Base-by-base conservation (phyloP, 2,888 invertebrate species). In the Torymus tubicola region DNA sequence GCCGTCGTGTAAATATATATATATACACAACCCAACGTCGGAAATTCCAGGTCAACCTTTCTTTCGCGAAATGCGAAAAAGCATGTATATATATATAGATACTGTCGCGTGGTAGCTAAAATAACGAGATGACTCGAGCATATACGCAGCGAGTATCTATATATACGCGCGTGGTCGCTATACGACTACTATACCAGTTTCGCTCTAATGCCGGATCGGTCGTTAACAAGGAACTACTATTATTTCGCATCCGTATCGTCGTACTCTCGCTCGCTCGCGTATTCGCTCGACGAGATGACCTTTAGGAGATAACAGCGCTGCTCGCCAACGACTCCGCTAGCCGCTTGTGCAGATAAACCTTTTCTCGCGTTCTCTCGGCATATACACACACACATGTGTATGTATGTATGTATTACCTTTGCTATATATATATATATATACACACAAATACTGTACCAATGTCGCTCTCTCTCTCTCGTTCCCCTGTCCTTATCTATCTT, bases 151-250 rank as follows among this genome's bases (percentile, higher is more conserved):
- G 5, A 21, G n/a, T 11, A 11, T 18, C n/a, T n/a, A n/a, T n/a
- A n/a, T n/a, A n/a, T n/a, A 50, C 11, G 12, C 13, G 13, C 31
- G 70, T 13, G 24, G 24, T 18, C 18, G 18, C 42, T 42, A 31
- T 4, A 31, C 42, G 5, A 42, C 42, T 21, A 24, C 55, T 16
- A 24, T 71, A 58, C 55, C 57, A 74, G 63, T 65, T 60, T 57
- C 74, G 65, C 75, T 80, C 78, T 81, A 83, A 83, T 81, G 78
- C 73, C 75, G 72, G 75, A 83, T 81, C 76, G 81, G 80, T 75
- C 81, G 81, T 82, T 82, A 84, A 83, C 83, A 82, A 80, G 73
- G 81, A 80, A 74, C 80, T 73, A 50, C 78, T 81, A 82, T 82
- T 83, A 82, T 82, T 82, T 77, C 79, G 53, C 83, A 81, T 84